Evolutionary conservation across 2,797 vertebrate species (phyloP), one percentile per base, ranked within the genome.

Genomic region (Ptychobarbus kaznakovi): DNA sequence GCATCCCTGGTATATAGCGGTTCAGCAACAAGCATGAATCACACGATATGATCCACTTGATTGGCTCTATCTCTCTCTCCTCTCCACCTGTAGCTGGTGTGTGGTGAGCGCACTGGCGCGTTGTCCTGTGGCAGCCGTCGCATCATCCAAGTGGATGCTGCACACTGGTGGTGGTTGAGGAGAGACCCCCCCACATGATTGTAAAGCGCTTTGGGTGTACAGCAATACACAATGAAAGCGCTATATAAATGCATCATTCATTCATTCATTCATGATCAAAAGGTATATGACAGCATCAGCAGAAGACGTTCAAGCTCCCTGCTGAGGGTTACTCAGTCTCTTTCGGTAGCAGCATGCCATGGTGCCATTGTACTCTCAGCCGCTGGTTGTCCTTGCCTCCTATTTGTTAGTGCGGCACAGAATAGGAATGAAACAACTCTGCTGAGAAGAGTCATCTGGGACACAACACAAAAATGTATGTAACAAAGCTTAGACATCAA

Each of bases 331-430:
- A 83, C 61, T 40, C 69, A 44, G 65, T 75, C 70, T 81, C 42
- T 58, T 38, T 44, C n/a, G 4, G 72, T 76, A 82, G 79, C 40
- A 80, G n/a, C 28, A 28, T 28, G 28, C 2, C 28, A 28, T 70
- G 80, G 73, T 83, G 58, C 63, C 75, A 82, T 78, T 86, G 85
- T 81, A 53, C 16, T n/a, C 78, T 74, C 42, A 84, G 77, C 51
- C 56, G 51, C 78, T 74, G 40, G 69, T 49, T 76, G 86, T 84
- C 86, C 72, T 87, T 81, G 86, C 82, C 82, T 84, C 86, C 86
- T 84, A 87, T 82, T 81, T 84, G 61, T 86, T 63, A 84, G 86
- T 87, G 86, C 86, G 63, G 84, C 86, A 76, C 86, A 70, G 82
- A 84, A 76, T 32, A 69, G 70, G 49, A 81, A 81, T 74, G 70